Base-by-base conservation (phyloP, 2,113 vertebrate species). In the Trochalopteron elliotii region DNA sequence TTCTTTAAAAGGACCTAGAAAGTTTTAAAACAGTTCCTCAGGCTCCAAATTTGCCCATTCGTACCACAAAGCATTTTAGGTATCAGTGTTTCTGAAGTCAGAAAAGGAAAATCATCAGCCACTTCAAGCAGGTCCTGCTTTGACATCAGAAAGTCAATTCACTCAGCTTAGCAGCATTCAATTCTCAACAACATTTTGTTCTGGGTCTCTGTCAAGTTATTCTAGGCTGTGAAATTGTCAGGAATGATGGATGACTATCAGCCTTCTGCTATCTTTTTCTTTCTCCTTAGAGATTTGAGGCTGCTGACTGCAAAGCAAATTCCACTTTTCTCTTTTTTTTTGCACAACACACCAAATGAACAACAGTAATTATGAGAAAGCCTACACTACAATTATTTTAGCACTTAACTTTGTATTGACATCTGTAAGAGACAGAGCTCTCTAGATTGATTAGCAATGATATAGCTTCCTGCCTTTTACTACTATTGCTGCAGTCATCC, bases 231-330 rank as follows among this genome's bases (percentile, higher is more conserved):
- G 98, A 98, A 99, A 98, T 98, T 99, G 99, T 99, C 99, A 99
- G 98, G 97, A 98, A 98, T 99, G 98, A 99, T 99, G 98, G 99
- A 99, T 99, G 98, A 99, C 98, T 98, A 99, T 99, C 99, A 99
- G 98, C 98, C 98, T 99, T 98, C 98, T 98, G 98, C 98, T 99
- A 98, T 99, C 98, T 99, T 98, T 97, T 97, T 97, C 98, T 97
- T 96, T 98, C 98, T 98, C 98, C 98, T 98, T 95, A 95, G 98
- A 99, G 98, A 99, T 98, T 98, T 98, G 98, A 24, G 98, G 98
- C 97, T 98, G 97, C 98, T 98, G 97, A 98, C 97, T 98, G 98
- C 94, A 98, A 98, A 97, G 97, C 98, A 98, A 99, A 98, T 98
- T 97, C 97, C 96, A 97, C 96, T 97, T 97, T 97, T 96, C 87